Conservation (phyloP, 2,113 vertebrate species). For the Zosterops borbonicus region DNA sequence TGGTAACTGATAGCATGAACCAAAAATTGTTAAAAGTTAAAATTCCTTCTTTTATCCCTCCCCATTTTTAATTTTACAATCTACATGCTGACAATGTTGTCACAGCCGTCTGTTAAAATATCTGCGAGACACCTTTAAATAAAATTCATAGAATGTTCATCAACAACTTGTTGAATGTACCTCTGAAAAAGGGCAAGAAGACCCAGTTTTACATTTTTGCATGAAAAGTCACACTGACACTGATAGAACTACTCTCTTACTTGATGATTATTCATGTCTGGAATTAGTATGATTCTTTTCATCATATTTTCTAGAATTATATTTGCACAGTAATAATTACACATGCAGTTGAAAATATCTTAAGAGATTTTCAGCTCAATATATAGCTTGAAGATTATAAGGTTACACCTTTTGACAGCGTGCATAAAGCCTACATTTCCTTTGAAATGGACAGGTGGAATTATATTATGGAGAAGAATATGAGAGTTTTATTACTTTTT, state of each 20-base stretch:
- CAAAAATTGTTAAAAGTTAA: not conserved
- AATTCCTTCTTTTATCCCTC: not conserved
- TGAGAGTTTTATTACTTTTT: not conserved
- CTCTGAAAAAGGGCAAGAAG: not conserved
- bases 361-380: not conserved
- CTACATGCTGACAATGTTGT: not conserved
- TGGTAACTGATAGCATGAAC: not conserved
- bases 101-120: not conserved
- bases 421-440: not conserved
- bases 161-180: not conserved
- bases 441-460: not conserved
- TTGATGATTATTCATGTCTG: not conserved
- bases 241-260: not conserved
- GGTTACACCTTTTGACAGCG: not conserved
- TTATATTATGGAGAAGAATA: not conserved
- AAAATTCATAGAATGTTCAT: not conserved
- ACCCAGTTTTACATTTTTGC: not conserved
- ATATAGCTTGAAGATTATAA: not conserved
- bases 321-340: not conserved
- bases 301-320: not conserved
- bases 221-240: not conserved
- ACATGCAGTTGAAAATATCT: not conserved
- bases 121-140: not conserved
- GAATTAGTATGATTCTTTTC: not conserved
- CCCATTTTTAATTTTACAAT: not conserved